Base-by-base conservation (phyloP, 2,113 vertebrate species). In the Echinops telfairi region DNA sequence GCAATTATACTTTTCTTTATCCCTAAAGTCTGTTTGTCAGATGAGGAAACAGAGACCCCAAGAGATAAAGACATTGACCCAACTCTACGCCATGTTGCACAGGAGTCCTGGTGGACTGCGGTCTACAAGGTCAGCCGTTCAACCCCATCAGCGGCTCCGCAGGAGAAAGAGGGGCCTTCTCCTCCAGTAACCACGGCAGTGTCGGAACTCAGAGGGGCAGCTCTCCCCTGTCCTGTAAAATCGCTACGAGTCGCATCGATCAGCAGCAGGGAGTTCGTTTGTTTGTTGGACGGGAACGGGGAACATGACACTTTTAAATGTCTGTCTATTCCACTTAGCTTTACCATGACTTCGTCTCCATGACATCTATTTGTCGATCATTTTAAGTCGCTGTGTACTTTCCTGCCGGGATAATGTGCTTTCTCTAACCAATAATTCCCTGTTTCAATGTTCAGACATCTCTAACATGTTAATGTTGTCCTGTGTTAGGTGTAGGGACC, bases 371-470 rank as follows among this genome's bases (percentile, higher is more conserved):
- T 79, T 90, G 29, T 70, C 79, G 89, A 47, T n/a, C 40, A 53
- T 82, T 95, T 94, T 89, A 64, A 78, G 71, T 64, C 36, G 23
- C 73, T 82, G 40, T 6, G 60, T 47, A 78, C 83, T 79, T 33
- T 77, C 92, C 43, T 87, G 62, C 31, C 53, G 88, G 89, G 81
- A 84, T n/a, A 27, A 43, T 31, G 27, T 38, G 58, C 53, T 89
- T 47, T 47, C 66, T 71, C 83, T 90, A 60, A 38, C 27, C 47
- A 27, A 88, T 86, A 9, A 36, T 36, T 81, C 77, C 17, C 33
- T n/a, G 8, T 78, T 95, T 58, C 75, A 31, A 82, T 88, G 70
- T 89, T 84, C 10, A 47, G 77, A 9, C 66, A 78, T 84, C 91
- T 89, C 89, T 87, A 90, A 77, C 1, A 66, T 36, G 36, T 83